phyloP scores from a whole-genome alignment of 1,140 invertebrate species.

The Rhopalosiphum padi region DNA sequence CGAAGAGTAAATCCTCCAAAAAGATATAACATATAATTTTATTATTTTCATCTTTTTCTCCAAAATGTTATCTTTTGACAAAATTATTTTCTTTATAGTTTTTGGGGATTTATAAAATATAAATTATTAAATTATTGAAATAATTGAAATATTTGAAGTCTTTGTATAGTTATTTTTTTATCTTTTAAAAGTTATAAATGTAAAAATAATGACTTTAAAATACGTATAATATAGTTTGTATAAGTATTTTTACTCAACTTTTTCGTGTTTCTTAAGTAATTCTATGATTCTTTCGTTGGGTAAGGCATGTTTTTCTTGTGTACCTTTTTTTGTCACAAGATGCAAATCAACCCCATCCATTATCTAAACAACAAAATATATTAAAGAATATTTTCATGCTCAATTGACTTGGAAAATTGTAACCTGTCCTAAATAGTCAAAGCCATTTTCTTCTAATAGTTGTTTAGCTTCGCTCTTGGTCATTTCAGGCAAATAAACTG shows the following conservation, averaged over 20 bases:
- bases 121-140: not conserved
- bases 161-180: not conserved
- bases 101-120: not conserved
- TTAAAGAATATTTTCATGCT: not conserved
- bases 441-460: slow-evolving; percentile 22
- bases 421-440: slow-evolving; percentile 38
- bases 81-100: not conserved
- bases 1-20: not conserved
- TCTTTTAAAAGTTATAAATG: not conserved
- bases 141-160: not conserved
- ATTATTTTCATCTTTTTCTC: not conserved
- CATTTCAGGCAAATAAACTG: not conserved
- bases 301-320: not conserved
- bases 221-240: not conserved
- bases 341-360: not conserved
- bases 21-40: not conserved
- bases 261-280: not conserved
- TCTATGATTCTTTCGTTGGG: slow-evolving; percentile 16
- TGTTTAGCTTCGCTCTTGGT: not conserved
- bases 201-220: not conserved
- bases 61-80: not conserved
- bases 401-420: not conserved
- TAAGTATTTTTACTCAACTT: slow-evolving; percentile 39
- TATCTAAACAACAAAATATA: slow-evolving; percentile 23
- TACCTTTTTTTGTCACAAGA: slow-evolving; percentile 15